Conservation (phyloP, 2,797 vertebrate genomes). For the Macropus fuliginosus region DNA sequence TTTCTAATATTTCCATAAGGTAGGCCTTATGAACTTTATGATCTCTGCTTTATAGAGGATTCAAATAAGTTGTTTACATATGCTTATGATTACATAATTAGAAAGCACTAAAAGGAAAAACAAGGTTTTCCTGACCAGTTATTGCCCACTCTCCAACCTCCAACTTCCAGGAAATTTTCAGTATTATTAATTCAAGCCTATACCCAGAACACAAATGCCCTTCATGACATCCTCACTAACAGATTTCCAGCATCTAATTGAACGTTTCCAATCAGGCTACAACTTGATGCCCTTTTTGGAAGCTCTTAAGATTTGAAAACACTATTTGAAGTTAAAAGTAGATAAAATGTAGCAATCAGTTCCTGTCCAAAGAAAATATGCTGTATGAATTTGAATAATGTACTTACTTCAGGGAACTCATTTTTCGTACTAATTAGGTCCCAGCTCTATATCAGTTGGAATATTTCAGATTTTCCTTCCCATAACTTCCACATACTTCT, state of each 20-base stretch:
- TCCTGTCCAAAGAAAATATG: not conserved
- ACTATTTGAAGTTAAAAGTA: not conserved
- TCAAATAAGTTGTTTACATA: not conserved
- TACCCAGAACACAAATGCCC: not conserved
- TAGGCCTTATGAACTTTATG: not conserved
- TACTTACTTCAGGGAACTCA: not conserved
- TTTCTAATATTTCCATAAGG: not conserved
- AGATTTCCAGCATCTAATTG: not conserved
- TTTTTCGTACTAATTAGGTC: not conserved
- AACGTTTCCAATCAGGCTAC: not conserved
- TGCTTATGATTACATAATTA: not conserved
- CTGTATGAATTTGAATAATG: not conserved
- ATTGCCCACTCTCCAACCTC: not conserved
- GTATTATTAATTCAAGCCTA: not conserved
- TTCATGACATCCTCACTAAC: not conserved
- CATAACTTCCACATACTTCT: not conserved
- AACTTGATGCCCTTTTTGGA: not conserved
- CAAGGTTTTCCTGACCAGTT: not conserved
- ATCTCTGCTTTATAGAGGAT: not conserved
- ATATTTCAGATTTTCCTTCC: not conserved
- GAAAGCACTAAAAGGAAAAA: not conserved
- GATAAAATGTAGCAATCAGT: not conserved
- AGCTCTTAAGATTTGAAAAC: not conserved
- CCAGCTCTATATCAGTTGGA: not conserved
- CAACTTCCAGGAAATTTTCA: accelerated